Base-by-base conservation (phyloP, 2,113 vertebrate genomes). In the Xyliphius kryptos region DNA sequence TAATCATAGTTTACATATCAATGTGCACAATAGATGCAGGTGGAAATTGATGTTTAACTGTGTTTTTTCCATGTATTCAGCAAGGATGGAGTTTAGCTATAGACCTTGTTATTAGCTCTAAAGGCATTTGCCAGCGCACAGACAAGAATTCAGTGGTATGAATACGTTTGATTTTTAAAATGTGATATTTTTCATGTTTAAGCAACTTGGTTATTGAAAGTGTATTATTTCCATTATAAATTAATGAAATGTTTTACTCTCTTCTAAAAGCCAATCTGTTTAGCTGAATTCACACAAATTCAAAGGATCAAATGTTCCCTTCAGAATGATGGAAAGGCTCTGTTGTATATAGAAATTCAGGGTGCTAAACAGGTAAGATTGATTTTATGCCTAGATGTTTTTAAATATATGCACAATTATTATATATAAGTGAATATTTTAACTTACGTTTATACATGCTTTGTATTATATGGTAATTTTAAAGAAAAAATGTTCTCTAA, bases 41-140 rank as follows among this genome's bases (percentile, higher is more conserved):
- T 1, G 41, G 49, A 38, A 48, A 10, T 43, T 38, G 12, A 37
- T 37, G 15, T 13, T 12, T 21, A 56, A 8, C 7, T 26, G 20
- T 54, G 19, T 57, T 57, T 56, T 1, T 49, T 49, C 2, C 1
- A 19, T 49, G 8, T 41, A 10, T 61, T 15, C 57, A 92, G 90
- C 89, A 94, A 82, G 89, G 91, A 4, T 98, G 94, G 94, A 92
- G 84, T 59, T 82, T 98, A 9, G 83, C 88, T 0, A 91, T 98
- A 64, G 91, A 97, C 52, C 75, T 98, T 74, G 91, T 97, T 65
- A 94, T 97, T 0, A 80, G 90, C 2, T 83, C 91, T 2, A 89
- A 91, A 61, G 95, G 94, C 49, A 95, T 98, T 80, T 87, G 91
- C 17, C 93, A 98, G 61, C 83, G 91, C 58, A 88, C 86, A 0